Percentiles rank a stretch among this genome's conserved stretches.
Evolutionary conservation across 2,113 vertebrate species (phyloP).

Genomic region (Siniperca knerii): DNA sequence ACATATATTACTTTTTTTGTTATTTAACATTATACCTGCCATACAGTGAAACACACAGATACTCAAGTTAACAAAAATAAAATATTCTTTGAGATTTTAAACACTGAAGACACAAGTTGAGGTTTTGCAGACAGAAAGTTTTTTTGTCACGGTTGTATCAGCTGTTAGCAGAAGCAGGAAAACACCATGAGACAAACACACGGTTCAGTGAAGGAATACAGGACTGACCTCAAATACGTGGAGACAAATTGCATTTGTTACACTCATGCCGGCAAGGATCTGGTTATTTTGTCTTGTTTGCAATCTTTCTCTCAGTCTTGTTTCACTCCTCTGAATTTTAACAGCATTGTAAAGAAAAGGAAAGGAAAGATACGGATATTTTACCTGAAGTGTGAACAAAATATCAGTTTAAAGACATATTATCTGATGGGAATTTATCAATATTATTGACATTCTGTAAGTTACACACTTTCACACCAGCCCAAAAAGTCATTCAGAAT

Average conservation of each 20-base stretch:
- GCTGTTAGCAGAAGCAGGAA: constrained; percentile 58
- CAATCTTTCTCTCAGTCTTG: neutral
- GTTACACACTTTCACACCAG: neutral
- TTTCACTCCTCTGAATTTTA: neutral
- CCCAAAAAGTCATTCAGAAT: neutral
- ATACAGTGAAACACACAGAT: constrained; percentile 63
- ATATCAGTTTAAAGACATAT: neutral
- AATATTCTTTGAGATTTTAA: constrained; percentile 28
- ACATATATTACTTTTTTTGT: constrained; percentile 60
- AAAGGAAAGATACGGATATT: neutral
- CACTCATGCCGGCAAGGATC: constrained; percentile 19
- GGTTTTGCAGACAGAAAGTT: constrained; percentile 60
- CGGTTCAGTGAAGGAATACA: constrained; percentile 33
- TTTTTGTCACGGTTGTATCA: constrained; percentile 33
- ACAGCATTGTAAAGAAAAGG: neutral
- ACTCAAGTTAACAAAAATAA: constrained; percentile 57
- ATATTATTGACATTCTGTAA: neutral
- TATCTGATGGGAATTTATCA: neutral
- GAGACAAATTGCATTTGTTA: constrained; percentile 26
- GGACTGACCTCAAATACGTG: constrained; percentile 22
- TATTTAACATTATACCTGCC: constrained; percentile 56
- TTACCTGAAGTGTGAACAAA: neutral
- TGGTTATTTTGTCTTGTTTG: neutral
- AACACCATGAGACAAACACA: constrained; percentile 53
- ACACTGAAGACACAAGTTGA: constrained; percentile 70